Conservation (phyloP, 2,797 vertebrate species). For the Netta rufina region DNA sequence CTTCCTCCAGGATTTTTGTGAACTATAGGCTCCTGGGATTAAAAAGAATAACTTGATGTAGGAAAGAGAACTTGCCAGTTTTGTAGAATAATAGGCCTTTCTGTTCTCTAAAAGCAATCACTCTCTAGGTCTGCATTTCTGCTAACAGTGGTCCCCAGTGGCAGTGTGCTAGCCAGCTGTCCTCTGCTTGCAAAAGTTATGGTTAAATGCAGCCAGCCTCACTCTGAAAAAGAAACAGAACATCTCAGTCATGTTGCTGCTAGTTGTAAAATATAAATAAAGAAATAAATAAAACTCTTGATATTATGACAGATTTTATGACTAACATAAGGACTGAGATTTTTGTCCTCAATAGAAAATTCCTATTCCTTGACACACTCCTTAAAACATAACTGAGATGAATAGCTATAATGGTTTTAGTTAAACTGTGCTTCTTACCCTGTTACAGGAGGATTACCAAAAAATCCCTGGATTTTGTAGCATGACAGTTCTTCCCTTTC, state of each 20-base stretch:
- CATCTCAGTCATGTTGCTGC: background rate
- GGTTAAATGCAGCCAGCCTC: background rate
- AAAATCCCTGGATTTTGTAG: background rate
- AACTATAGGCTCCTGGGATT: background rate
- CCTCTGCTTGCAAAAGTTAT: background rate
- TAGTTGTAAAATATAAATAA: background rate
- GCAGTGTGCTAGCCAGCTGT: background rate
- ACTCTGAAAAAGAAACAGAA: background rate
- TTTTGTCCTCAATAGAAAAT: background rate
- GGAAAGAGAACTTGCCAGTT: background rate
- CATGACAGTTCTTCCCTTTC: background rate
- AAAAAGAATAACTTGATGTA: background rate
- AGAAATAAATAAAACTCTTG: background rate
- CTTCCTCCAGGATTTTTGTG: background rate
- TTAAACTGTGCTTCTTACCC: background rate
- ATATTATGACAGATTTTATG: background rate
- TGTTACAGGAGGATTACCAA: background rate
- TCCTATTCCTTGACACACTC: background rate
- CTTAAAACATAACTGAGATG: background rate
- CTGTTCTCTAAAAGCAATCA: background rate
- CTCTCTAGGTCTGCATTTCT: background rate
- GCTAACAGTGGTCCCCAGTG: background rate
- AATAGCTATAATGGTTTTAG: background rate
- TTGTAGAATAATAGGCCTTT: slow-evolving; percentile 4
- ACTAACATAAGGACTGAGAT: background rate